Conservation (phyloP, 2,797 vertebrate genomes). For the Pantherophis vulpinus region DNA sequence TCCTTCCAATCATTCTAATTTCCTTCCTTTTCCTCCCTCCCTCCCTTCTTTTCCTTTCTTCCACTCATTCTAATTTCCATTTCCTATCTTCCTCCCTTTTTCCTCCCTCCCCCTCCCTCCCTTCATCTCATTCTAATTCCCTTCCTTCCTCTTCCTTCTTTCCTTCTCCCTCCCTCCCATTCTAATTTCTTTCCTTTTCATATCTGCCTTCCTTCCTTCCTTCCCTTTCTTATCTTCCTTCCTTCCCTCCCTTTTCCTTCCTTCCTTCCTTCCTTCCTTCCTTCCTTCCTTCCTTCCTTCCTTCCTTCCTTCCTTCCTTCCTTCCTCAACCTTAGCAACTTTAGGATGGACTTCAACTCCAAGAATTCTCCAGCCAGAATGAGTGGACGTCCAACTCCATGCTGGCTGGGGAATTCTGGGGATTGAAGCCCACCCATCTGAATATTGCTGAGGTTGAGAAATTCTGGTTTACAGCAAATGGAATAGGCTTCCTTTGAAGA, state of each 20-base stretch:
- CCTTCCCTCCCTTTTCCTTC: too few species aligned
- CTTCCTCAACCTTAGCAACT: background rate
- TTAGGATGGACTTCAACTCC: background rate
- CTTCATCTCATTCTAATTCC: too few species aligned
- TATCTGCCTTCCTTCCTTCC: background rate
- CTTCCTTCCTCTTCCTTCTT: constrained; percentile 2
- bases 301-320: background rate
- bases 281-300: too few species aligned
- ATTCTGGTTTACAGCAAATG: background rate
- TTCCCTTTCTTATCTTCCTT: background rate
- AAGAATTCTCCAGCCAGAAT: background rate
- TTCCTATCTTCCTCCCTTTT: too few species aligned
- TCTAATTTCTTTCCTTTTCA: too few species aligned
- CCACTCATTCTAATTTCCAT: background rate
- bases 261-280: too few species aligned
- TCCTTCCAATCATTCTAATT: too few species aligned
- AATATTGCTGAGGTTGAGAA: background rate
- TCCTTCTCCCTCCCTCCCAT: background rate
- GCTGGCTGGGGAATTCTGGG: background rate
- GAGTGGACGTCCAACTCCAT: background rate
- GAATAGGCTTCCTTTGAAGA: background rate
- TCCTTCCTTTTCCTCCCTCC: too few species aligned
- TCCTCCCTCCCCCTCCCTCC: too few species aligned
- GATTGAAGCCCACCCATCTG: background rate
- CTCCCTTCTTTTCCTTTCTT: too few species aligned